These are phyloP conservation scores for Tinea trinotella DNA, from an alignment of 2,888 invertebrate genomes.

Conservation along the genomic window DNA sequence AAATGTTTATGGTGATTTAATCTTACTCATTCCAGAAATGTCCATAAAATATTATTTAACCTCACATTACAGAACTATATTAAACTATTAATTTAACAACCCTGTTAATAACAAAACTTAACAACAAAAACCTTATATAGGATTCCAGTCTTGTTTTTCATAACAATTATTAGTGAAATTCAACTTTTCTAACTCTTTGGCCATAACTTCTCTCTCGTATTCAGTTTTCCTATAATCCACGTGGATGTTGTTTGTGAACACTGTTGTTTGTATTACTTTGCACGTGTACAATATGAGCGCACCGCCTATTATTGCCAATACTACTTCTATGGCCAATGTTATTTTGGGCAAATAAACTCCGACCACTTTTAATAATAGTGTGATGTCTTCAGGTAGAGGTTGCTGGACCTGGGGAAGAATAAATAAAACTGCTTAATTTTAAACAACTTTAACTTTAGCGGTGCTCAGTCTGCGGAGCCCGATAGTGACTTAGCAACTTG, in stretches of 20 bases:
- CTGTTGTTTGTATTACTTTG: background rate
- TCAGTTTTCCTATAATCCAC: background rate
- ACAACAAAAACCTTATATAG: too few relatives aligned
- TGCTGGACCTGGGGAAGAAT: constrained; percentile 9
- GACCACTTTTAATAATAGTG: background rate
- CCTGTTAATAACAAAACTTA: too few relatives aligned
- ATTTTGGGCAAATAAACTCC: constrained; percentile 2
- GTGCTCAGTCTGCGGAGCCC: too few relatives aligned
- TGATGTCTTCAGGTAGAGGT: constrained; percentile 1
- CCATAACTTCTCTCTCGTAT: background rate
- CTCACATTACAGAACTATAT: too few relatives aligned
- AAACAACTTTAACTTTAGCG: too few relatives aligned
- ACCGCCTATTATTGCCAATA: background rate
- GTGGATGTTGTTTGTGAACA: background rate
- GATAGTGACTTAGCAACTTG: too few relatives aligned
- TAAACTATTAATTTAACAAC: too few relatives aligned
- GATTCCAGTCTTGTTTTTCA: constrained; percentile 9
- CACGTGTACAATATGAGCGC: background rate
- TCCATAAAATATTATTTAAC: too few relatives aligned
- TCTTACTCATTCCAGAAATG: too few relatives aligned
- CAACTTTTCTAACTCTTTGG: constrained; percentile 1
- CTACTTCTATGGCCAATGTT: background rate
- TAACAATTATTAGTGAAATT: background rate
- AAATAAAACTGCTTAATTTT: too few relatives aligned
- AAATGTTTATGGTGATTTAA: too few relatives aligned